These are phyloP conservation scores for Chelonoidis abingdonii DNA, from an alignment of 2,113 vertebrate genomes.

Conservation along the genomic window DNA sequence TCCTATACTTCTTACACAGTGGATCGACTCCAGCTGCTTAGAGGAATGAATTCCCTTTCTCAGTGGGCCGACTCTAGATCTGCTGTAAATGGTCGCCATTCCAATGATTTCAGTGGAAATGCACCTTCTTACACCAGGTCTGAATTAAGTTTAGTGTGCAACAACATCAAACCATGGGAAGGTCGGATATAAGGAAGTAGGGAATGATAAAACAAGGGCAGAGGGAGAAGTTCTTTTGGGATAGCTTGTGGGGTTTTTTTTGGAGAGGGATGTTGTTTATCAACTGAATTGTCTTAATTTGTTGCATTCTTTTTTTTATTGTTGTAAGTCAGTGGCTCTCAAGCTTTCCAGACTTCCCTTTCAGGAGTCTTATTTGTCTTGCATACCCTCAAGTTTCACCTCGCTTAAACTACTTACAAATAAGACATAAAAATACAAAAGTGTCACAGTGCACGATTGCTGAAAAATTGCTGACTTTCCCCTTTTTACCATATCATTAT, in stretches of 20 bases:
- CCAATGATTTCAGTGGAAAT: neutral
- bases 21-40: neutral
- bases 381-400: too few species aligned
- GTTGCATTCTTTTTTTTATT: neutral
- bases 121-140: neutral
- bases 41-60: neutral
- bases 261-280: neutral
- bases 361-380: too few species aligned
- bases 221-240: neutral
- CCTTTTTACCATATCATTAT: too few species aligned
- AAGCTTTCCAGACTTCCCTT: too few species aligned
- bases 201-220: neutral
- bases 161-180: neutral
- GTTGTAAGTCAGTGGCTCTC: neutral
- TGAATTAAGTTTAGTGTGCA: neutral
- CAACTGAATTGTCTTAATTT: neutral
- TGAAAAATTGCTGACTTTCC: too few species aligned
- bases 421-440: too few species aligned
- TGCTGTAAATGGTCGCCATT: neutral
- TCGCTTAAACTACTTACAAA: too few species aligned
- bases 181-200: neutral
- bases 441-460: too few species aligned
- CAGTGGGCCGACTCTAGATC: neutral
- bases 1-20: neutral
- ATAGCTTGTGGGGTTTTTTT: neutral